phyloP scores from a whole-genome alignment of 1,140 invertebrate genomes.

The Ostrea edulis region DNA sequence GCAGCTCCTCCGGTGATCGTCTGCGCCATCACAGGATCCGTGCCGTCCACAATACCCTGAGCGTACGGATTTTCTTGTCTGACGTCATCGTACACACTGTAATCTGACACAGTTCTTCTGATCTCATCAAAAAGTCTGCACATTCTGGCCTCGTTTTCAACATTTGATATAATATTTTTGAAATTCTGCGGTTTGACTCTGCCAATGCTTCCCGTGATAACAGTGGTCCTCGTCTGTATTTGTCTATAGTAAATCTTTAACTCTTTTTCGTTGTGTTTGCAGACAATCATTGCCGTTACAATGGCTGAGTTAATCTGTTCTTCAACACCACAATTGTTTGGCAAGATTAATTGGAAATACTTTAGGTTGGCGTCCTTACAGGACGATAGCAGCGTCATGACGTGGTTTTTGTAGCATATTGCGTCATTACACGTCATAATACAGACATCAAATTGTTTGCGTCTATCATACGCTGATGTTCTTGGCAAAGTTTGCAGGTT shows the following conservation, averaged over 20 bases:
- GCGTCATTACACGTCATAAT: background rate
- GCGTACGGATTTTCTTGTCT: background rate
- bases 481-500: background rate
- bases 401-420: background rate
- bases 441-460: constrained; percentile 11
- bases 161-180: background rate
- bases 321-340: background rate
- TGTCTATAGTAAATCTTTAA: background rate
- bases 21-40: background rate
- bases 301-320: background rate
- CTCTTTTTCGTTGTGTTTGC: background rate
- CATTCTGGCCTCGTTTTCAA: background rate
- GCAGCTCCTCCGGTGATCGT: background rate
- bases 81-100: background rate
- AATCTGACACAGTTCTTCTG: background rate
- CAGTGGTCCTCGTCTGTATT: background rate
- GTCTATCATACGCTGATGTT: background rate
- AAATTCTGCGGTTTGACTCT: background rate
- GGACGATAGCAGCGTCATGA: background rate
- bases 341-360: background rate
- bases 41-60: background rate
- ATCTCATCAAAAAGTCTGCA: background rate
- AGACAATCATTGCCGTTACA: background rate
- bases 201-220: background rate
- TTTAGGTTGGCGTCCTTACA: background rate